Percentiles rank a stretch among this genome's conserved stretches.
Conservation (phyloP, 1,140 invertebrate species). For the Orius insidiosus region DNA sequence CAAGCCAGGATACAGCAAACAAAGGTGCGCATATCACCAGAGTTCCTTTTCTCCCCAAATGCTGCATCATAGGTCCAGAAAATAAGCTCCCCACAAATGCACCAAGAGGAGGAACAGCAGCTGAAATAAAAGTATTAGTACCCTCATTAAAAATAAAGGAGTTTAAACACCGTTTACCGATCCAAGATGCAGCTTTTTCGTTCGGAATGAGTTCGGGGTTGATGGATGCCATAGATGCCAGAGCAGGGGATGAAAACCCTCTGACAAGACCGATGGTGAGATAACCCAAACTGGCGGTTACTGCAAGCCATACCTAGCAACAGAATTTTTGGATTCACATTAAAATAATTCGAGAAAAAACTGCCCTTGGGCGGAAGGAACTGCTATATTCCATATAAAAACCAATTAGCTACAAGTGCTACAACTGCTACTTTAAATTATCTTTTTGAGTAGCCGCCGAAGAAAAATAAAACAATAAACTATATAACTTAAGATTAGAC, state of each 20-base stretch:
- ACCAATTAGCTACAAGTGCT: too few species aligned
- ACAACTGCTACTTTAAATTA: too few species aligned
- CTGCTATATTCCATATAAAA: too few species aligned
- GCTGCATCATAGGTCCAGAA: slow-evolving; percentile 31
- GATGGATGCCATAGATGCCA: slow-evolving; percentile 31
- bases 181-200: slow-evolving; percentile 34
- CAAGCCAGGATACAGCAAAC: slow-evolving; percentile 33
- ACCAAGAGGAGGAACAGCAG: slow-evolving; percentile 34
- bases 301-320: slow-evolving; percentile 32
- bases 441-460: too few species aligned
- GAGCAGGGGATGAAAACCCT: slow-evolving; percentile 36
- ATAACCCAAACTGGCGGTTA: slow-evolving; percentile 34
- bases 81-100: slow-evolving; percentile 31
- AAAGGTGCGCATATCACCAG: slow-evolving; percentile 30
- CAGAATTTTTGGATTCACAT: too few species aligned
- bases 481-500: too few species aligned
- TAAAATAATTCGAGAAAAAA: too few species aligned
- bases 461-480: too few species aligned
- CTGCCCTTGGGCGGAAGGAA: too few species aligned
- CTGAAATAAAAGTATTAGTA: slow-evolving; percentile 22
- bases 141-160: not conserved
- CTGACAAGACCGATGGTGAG: slow-evolving; percentile 35
- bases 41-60: slow-evolving; percentile 28
- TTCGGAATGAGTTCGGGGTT: slow-evolving; percentile 27
- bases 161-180: slow-evolving; percentile 26